Percentiles rank a stretch among this genome's conserved stretches.
Evolutionary conservation across 2,888 invertebrate species (phyloP).

Genomic region (Germaria angustata): DNA sequence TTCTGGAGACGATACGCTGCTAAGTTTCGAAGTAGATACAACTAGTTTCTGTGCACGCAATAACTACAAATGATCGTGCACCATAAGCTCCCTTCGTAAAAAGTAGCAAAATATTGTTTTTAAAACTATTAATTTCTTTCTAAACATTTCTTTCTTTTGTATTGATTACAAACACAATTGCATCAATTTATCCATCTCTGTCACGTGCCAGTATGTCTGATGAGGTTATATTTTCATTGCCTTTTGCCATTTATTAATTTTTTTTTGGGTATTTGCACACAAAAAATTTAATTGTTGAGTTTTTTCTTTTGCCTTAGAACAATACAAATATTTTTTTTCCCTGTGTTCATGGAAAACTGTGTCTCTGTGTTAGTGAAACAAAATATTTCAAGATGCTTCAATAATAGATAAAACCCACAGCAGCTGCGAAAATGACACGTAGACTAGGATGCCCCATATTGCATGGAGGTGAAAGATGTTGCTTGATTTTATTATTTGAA

Average conservation of each 20-base stretch:
- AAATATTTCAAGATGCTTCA: slow-evolving; percentile 18
- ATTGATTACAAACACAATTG: no score
- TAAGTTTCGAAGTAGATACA: no score
- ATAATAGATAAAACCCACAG: not conserved
- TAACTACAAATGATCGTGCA: no score
- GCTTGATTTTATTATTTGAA: not conserved
- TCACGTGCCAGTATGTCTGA: not conserved
- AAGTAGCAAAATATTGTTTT: no score
- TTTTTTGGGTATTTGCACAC: no score
- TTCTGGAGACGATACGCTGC: no score
- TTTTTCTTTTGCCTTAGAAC: slow-evolving; percentile 11
- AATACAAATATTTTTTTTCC: not conserved
- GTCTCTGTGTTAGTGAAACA: slow-evolving; percentile 32
- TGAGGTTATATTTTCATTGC: not conserved
- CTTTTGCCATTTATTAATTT: not conserved
- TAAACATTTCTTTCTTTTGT: no score
- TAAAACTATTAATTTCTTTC: no score
- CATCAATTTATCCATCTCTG: not conserved
- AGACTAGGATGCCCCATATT: not conserved
- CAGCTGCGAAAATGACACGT: not conserved
- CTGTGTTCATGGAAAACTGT: not conserved
- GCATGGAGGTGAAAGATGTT: not conserved
- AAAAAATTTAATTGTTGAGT: slow-evolving; percentile 25
- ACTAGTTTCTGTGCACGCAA: no score
- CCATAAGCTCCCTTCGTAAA: no score